Percentiles rank a stretch among this genome's conserved stretches.
These are phyloP conservation scores for Cerceris rybyensis DNA, from an alignment of 2,888 invertebrate genomes.

Conservation along the genomic window DNA sequence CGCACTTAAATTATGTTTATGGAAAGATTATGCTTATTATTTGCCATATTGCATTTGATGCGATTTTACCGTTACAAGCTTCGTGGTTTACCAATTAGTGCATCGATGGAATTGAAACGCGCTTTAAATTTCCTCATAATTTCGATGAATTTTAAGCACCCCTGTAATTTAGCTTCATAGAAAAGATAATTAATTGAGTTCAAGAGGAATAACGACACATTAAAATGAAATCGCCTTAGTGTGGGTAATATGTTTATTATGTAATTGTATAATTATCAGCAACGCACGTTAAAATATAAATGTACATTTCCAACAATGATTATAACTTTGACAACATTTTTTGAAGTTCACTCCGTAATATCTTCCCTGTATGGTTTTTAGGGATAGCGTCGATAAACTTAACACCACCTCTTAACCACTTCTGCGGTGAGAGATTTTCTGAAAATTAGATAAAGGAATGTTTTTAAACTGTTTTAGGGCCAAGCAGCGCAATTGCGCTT, in stretches of 20 bases:
- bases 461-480: neutral
- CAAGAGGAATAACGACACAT: neutral
- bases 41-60: neutral
- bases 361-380: constrained; percentile 83
- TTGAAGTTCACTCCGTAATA: constrained; percentile 80
- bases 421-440: constrained; percentile 80
- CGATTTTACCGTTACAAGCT: neutral
- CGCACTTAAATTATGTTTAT: neutral
- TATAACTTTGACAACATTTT: constrained; percentile 12
- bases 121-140: neutral
- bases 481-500: no score
- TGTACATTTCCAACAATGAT: neutral
- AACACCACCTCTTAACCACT: constrained; percentile 82
- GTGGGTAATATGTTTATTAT: neutral
- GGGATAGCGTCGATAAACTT: constrained; percentile 83
- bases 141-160: no score
- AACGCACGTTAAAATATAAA: neutral
- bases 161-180: neutral
- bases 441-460: constrained; percentile 27
- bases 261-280: neutral
- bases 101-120: neutral
- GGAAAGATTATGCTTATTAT: neutral
- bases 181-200: neutral
- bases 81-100: neutral
- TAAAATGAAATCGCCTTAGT: neutral